Percentiles rank a stretch among this genome's conserved stretches.
These are phyloP conservation scores for Monoplex corrugatus DNA, from an alignment of 2,888 invertebrate species.

Conservation along the genomic window DNA sequence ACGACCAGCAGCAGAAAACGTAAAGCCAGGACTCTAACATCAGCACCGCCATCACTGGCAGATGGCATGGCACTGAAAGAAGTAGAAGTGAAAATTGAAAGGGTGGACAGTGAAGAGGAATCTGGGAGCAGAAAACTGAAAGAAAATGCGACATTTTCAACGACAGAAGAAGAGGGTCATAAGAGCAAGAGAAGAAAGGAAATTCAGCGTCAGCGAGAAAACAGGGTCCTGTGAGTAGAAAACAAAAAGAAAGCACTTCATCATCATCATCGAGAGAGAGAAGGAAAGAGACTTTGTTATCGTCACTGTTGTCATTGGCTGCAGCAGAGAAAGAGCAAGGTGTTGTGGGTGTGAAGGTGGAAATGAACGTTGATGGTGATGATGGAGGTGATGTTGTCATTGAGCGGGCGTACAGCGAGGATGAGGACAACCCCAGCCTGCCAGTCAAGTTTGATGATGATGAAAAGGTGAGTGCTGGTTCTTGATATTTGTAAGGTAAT, in stretches of 20 bases:
- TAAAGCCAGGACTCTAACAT: neutral
- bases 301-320: too few species aligned
- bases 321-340: neutral
- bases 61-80: neutral
- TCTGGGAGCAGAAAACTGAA: neutral
- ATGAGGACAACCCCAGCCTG: neutral
- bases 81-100: neutral
- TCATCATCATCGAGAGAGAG: too few species aligned
- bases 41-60: neutral
- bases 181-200: neutral
- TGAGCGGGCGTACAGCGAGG: neutral
- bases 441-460: neutral
- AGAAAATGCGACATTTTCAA: too few species aligned
- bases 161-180: too few species aligned
- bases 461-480: neutral
- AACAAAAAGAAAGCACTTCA: too few species aligned
- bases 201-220: neutral
- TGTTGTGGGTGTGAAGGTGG: neutral
- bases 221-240: too few species aligned
- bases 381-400: too few species aligned
- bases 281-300: neutral
- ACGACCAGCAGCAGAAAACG: neutral
- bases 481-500: neutral
- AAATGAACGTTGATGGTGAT: neutral
- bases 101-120: neutral